phyloP scores from a whole-genome alignment of 2,113 vertebrate species.

The Cyanoderma ruficeps region DNA sequence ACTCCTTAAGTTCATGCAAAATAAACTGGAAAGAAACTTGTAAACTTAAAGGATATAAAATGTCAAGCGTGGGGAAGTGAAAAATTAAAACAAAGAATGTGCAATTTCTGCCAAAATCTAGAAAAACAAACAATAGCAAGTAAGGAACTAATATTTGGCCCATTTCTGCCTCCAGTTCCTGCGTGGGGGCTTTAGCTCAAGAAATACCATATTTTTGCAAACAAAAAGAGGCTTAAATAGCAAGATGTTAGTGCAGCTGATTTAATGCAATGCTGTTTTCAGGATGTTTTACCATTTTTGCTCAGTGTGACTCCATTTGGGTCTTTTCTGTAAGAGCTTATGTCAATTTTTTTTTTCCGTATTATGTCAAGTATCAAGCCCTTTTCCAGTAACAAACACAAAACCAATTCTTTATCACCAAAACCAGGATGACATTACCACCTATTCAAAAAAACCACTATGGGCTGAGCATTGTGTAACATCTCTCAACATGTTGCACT shows the following conservation, averaged over 20 bases:
- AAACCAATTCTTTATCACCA: not conserved
- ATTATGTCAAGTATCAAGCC: not conserved
- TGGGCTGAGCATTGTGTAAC: not conserved
- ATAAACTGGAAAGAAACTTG: constrained; percentile 27
- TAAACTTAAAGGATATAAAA: constrained; percentile 25
- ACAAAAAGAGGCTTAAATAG: not conserved
- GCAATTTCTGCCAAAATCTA: constrained; percentile 42
- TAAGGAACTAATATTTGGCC: constrained; percentile 25
- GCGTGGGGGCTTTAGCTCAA: not conserved
- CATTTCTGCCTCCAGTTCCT: constrained; percentile 6
- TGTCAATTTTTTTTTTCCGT: not conserved
- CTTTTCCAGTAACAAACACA: not conserved
- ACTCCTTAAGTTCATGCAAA: not conserved
- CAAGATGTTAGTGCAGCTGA: not conserved
- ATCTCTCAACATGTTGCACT: not conserved
- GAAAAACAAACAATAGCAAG: constrained; percentile 51
- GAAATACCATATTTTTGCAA: not conserved
- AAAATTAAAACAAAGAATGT: constrained; percentile 56
- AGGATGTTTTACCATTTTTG: not conserved
- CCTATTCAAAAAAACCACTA: not conserved
- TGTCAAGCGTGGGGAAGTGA: not conserved
- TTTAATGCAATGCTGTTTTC: not conserved
- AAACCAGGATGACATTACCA: not conserved
- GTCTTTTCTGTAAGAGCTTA: not conserved
- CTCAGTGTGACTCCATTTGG: not conserved